These are phyloP conservation scores for Drosophila neotestacea DNA, from an alignment of 2,888 invertebrate genomes.

Conservation along the genomic window DNA sequence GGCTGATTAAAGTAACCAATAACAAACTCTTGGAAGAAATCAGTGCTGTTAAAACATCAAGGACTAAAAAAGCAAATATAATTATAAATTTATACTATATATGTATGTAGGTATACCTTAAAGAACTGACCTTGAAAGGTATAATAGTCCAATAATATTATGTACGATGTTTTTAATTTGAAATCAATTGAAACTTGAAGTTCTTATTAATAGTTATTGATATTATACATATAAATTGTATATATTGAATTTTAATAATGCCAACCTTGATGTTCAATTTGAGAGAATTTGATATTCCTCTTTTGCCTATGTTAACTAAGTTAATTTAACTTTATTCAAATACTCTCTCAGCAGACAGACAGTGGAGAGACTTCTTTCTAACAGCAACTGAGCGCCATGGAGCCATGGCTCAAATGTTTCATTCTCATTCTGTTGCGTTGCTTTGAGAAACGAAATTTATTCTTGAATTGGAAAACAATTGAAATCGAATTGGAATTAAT, in stretches of 20 bases:
- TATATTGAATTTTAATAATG: background rate
- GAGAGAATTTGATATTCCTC: constrained; percentile 6
- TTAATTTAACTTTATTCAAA: constrained; percentile 11
- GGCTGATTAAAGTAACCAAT: constrained; percentile 5
- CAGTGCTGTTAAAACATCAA: too few relatives aligned
- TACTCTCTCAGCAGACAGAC: constrained; percentile 13
- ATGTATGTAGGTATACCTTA: too few relatives aligned
- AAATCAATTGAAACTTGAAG: too few relatives aligned
- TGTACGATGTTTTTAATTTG: too few relatives aligned
- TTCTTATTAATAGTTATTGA: too few relatives aligned
- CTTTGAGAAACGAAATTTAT: constrained; percentile 11
- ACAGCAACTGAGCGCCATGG: constrained; percentile 30
- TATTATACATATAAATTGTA: too few relatives aligned
- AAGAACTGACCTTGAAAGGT: too few relatives aligned
- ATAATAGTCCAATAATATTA: too few relatives aligned
- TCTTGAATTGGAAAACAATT: constrained; percentile 49
- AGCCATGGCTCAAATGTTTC: constrained; percentile 54
- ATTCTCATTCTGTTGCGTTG: constrained; percentile 40
- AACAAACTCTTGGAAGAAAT: too few relatives aligned
- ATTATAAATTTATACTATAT: too few relatives aligned
- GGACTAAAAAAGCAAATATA: too few relatives aligned
- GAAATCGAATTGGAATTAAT: constrained; percentile 59
- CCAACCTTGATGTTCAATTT: background rate
- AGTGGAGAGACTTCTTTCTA: constrained; percentile 12
- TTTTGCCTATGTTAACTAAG: background rate